Base-by-base conservation (phyloP, 2,113 vertebrate species). In the Pteruthius melanotis region DNA sequence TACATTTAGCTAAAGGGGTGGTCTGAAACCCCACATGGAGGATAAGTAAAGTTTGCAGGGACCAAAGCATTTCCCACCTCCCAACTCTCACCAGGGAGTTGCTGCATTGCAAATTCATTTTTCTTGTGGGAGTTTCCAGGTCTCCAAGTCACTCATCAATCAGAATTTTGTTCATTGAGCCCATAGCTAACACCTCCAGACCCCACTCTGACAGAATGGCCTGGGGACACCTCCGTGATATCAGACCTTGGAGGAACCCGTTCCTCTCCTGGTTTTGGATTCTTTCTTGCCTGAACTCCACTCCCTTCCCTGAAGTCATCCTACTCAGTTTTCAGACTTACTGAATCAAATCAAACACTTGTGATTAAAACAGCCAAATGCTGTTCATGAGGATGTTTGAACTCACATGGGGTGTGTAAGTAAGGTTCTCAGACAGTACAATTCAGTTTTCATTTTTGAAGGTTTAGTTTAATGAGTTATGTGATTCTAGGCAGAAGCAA, bases 161-260 rank as follows among this genome's bases (percentile, higher is more conserved):
- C 24, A 19, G 57, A 69, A 37, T 47, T 27, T 56, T 60, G 11
- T 19, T 31, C 17, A 26, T 0, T 50, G 27, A 68, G 9, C 5
- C 8, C 21, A 23, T 3, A 15, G 1, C 21, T 9, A 50, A 27
- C 8, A 9, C 5, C 23, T 40, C 59, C 37, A 56, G 8, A 13
- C 14, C 37, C 11, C 3, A 2, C 7, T 75, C 31, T 76, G 35
- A 15, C 7, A 68, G n/a, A 52, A 28, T 7, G 21, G 5, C 30
- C 18, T n/a, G 17, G 13, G 15, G 11, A 53, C 4, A 16, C 65
- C 23, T 13, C 15, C 5, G 7, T 45, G 14, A 22, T 35, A 13
- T 18, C 35, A 65, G 6, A 52, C 9, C 22, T 78, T 40, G 40
- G 18, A 82, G 33, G 20, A 93, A 2, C 14, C n/a, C 0, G 0